Conservation (phyloP, 2,888 invertebrate species). For the Leptopilina syphax region DNA sequence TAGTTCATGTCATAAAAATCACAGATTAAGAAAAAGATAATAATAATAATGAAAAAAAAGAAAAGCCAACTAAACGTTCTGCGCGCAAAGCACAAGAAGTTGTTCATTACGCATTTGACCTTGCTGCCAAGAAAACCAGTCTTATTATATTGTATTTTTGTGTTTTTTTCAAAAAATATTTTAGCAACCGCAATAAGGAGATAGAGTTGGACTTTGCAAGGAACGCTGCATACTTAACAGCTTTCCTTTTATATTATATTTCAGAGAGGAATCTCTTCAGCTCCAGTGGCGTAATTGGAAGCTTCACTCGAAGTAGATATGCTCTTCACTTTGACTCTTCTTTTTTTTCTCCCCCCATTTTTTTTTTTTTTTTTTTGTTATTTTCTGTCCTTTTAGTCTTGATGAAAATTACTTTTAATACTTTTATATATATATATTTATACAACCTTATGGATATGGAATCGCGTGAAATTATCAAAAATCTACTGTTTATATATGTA, state of each 20-base stretch:
- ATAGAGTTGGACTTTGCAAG: constrained; percentile 20
- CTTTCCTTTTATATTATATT: constrained; percentile 38
- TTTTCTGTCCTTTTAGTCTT: not conserved
- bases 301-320: constrained; percentile 14
- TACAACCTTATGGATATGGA: not conserved
- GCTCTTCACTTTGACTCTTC: constrained; percentile 1
- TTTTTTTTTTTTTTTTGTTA: not conserved
- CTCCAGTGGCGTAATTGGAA: constrained; percentile 38
- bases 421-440: not conserved
- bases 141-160: constrained; percentile 45
- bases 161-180: constrained; percentile 40
- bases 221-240: constrained; percentile 27
- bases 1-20: no score
- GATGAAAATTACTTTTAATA: constrained; percentile 15
- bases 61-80: constrained; percentile 2
- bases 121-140: constrained; percentile 37
- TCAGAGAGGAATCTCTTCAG: constrained; percentile 41
- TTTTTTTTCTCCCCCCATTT: no score
- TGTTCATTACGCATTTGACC: constrained; percentile 24
- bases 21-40: not conserved
- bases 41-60: not conserved
- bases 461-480: constrained; percentile 21
- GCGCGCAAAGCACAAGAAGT: constrained; percentile 2
- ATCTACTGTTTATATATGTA: not conserved
- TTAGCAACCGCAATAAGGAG: constrained; percentile 24